Conservation (phyloP, 2,888 invertebrate species). For the Augiades crinisus region DNA sequence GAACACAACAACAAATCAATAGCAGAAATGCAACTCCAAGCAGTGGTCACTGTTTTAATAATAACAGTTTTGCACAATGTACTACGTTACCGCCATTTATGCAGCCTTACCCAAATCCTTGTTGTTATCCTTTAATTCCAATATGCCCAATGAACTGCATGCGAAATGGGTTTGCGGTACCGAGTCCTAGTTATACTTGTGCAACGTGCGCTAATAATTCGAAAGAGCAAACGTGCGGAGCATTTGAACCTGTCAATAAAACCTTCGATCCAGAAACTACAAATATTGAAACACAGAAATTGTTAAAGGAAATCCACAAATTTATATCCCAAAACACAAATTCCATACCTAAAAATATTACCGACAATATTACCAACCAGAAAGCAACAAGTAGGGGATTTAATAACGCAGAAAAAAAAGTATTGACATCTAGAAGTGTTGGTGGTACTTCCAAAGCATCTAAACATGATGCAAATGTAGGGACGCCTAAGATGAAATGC, state of each 20-base stretch:
- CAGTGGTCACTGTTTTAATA: constrained; percentile 44
- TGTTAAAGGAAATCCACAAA: constrained; percentile 71
- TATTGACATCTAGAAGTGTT: constrained; percentile 51
- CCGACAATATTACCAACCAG: not conserved
- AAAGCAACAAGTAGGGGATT: not conserved
- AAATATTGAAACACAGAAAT: constrained; percentile 53
- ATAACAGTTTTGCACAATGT: constrained; percentile 36
- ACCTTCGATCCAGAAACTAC: constrained; percentile 34
- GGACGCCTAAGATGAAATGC: constrained; percentile 54
- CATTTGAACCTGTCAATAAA: constrained; percentile 39
- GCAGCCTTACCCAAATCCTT: constrained; percentile 51
- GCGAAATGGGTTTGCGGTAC: constrained; percentile 53
- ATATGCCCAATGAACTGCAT: constrained; percentile 60
- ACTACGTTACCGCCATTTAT: constrained; percentile 39
- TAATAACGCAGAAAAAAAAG: constrained; percentile 31
- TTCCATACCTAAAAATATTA: constrained; percentile 35
- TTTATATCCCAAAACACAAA: constrained; percentile 54
- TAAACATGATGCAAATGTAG: constrained; percentile 58
- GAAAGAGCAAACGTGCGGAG: constrained; percentile 40
- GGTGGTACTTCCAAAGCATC: constrained; percentile 48
- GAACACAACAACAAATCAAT: constrained; percentile 25
- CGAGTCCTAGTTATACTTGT: constrained; percentile 58
- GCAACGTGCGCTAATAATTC: constrained; percentile 44
- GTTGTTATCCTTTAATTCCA: constrained; percentile 63
- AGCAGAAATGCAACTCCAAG: constrained; percentile 36